Percentiles rank a stretch among this genome's conserved stretches.
These are phyloP conservation scores for Oreocharis arfaki DNA, from an alignment of 2,113 vertebrate species.

Conservation along the genomic window DNA sequence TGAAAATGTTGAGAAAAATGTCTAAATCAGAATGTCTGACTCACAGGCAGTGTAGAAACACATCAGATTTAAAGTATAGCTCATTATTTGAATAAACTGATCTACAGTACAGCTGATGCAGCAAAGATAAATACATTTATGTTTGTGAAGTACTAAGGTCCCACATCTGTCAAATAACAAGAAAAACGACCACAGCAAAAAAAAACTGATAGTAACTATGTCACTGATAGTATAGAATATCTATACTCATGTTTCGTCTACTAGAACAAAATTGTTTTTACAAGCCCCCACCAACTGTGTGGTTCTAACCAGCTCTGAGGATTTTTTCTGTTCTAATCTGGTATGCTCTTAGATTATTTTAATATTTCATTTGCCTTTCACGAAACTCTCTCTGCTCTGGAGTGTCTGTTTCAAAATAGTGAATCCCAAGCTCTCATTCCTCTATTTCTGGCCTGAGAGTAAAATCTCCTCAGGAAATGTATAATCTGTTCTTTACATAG, in stretches of 20 bases:
- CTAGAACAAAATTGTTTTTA: background rate
- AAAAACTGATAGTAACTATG: background rate
- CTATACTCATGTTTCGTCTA: background rate
- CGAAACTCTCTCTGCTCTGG: background rate
- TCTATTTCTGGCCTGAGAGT: background rate
- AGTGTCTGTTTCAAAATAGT: background rate
- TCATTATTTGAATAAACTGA: background rate
- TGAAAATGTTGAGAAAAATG: background rate
- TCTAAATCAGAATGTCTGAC: background rate
- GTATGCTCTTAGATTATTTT: background rate
- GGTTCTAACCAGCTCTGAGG: background rate
- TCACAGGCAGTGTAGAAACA: background rate
- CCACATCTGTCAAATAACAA: background rate
- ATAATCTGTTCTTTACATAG: background rate
- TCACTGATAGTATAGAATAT: too few relatives aligned
- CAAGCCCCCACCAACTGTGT: background rate
- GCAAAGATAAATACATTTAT: background rate
- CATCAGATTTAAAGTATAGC: background rate
- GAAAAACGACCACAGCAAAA: background rate
- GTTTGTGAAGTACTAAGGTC: background rate
- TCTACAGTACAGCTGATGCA: background rate
- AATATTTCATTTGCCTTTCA: background rate
- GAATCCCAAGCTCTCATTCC: background rate
- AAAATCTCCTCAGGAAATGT: background rate
- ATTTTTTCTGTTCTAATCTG: background rate